Evolutionary conservation across 2,888 invertebrate species (phyloP).

Genomic region (Eupithecia tripunctaria): DNA sequence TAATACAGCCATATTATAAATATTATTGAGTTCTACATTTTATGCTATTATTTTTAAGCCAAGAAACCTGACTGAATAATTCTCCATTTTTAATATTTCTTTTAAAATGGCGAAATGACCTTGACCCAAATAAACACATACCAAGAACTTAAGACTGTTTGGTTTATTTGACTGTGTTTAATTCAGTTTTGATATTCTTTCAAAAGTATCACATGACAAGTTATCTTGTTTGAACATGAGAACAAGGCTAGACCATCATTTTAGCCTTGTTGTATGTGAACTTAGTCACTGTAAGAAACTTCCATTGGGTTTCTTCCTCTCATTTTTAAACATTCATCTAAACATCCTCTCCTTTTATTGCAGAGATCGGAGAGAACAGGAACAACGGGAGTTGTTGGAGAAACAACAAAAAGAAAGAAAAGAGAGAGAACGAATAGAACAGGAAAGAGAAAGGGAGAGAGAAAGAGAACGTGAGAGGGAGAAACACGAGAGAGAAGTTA

Average conservation of each 20-base stretch:
- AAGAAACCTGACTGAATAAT: background rate
- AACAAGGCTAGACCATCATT: background rate
- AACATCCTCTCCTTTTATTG: constrained; percentile 53
- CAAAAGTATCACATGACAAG: background rate
- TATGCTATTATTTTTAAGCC: background rate
- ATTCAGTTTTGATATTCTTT: background rate
- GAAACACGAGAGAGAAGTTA: constrained; percentile 82
- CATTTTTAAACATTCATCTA: constrained; percentile 2
- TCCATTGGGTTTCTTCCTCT: background rate
- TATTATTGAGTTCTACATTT: background rate
- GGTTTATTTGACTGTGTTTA: constrained; percentile 10
- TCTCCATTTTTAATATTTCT: background rate
- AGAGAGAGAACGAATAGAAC: constrained; percentile 87
- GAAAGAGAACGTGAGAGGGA: constrained; percentile 80
- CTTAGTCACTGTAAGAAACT: background rate
- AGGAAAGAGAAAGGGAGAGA: constrained; percentile 83
- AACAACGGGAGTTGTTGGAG: constrained; percentile 86
- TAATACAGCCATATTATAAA: background rate
- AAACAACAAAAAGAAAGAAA: constrained; percentile 87
- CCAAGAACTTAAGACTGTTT: constrained; percentile 30
- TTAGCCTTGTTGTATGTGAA: background rate
- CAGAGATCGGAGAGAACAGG: constrained; percentile 81
- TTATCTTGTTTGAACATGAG: background rate
- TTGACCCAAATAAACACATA: constrained; percentile 55
- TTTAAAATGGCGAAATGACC: constrained; percentile 51